Evolutionary conservation across 1,140 invertebrate genomes (phyloP), one percentile per base, ranked within the genome.

Genomic region (Ptiloglossa arizonensis): DNA sequence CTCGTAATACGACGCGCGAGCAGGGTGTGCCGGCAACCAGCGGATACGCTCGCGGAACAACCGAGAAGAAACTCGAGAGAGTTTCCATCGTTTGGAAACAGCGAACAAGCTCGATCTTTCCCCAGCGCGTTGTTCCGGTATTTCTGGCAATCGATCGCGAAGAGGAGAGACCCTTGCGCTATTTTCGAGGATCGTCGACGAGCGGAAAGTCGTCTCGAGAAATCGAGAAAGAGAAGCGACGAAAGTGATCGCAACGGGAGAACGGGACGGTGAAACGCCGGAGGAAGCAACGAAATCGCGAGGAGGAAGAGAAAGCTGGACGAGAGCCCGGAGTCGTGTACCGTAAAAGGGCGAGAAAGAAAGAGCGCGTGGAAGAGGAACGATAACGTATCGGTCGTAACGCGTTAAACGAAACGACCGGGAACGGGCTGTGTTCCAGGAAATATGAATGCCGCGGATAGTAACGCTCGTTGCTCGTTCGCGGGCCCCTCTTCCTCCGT

Each of bases 21-120:
- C 68, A 83, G 81, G 81, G 81, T 83, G 81, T 54, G 81, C 80
- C 81, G 66, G 27, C 48, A 82, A 79, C 44, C 56, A 72, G 81
- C 56, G 60, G 74, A 63, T 52, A 69, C 54, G 52, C 52, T 60
- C 57, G 44, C 38, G 13, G 27, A 52, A 63, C 38, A 48, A 48
- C 27, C 29, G 44, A 38, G 66, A 69, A 64, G 57, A 73, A 38
- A 15, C 2, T 35, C 52, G 8, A 46, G 27, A 19, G 22, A 32
- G n/a, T n/a, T n/a, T n/a, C n/a, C n/a, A n/a, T n/a, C 41, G 41
- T 41, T 41, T 41, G 41, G n/a, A n/a, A n/a, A n/a, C n/a, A n/a
- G n/a, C n/a, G n/a, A n/a, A n/a, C n/a, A n/a, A n/a, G 32, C 6
- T 35, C 6, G 6, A 35, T 4, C 32, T 35, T 35, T 6, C 6